These are phyloP conservation scores for Motacilla alba DNA, from an alignment of 2,113 vertebrate genomes.

Conservation along the genomic window DNA sequence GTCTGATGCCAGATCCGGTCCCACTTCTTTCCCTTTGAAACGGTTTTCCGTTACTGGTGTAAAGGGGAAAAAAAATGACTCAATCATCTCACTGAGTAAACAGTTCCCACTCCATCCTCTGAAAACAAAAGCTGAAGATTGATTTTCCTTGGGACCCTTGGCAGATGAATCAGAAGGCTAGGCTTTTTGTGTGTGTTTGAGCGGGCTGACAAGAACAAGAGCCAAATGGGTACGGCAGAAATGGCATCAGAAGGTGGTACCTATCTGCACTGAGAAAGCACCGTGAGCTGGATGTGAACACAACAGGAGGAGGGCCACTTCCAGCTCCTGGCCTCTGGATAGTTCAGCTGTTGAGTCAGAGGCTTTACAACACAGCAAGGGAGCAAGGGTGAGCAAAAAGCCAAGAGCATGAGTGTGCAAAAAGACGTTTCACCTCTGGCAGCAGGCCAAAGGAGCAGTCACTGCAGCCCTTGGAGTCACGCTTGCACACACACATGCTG, in stretches of 20 bases:
- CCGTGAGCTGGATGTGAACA: rapidly evolving
- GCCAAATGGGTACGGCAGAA: background rate
- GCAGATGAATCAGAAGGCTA: slow-evolving; percentile 29
- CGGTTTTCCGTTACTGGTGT: background rate
- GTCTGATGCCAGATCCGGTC: background rate
- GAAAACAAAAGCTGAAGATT: background rate
- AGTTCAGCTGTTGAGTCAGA: slow-evolving; percentile 6
- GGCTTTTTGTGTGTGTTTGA: background rate
- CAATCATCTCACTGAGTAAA: slow-evolving; percentile 30
- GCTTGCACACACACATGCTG: background rate
- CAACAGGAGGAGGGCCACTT: background rate
- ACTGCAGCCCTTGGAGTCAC: background rate
- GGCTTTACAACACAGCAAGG: background rate
- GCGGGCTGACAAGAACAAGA: background rate
- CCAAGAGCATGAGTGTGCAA: background rate
- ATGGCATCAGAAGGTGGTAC: background rate
- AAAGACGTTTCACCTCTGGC: background rate
- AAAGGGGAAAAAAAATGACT: background rate
- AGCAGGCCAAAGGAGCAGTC: background rate
- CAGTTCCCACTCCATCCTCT: slow-evolving; percentile 23
- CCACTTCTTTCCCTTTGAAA: slow-evolving; percentile 46
- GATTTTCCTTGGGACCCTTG: background rate
- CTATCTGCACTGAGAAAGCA: rapidly evolving
- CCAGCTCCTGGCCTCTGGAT: background rate
- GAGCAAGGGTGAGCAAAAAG: slow-evolving; percentile 1